A percentile compares a stretch with the other conserved stretches of the same genome.
These are phyloP conservation scores for Cardiocondyla obscurior DNA, from an alignment of 1,140 invertebrate genomes.

Conservation along the genomic window DNA sequence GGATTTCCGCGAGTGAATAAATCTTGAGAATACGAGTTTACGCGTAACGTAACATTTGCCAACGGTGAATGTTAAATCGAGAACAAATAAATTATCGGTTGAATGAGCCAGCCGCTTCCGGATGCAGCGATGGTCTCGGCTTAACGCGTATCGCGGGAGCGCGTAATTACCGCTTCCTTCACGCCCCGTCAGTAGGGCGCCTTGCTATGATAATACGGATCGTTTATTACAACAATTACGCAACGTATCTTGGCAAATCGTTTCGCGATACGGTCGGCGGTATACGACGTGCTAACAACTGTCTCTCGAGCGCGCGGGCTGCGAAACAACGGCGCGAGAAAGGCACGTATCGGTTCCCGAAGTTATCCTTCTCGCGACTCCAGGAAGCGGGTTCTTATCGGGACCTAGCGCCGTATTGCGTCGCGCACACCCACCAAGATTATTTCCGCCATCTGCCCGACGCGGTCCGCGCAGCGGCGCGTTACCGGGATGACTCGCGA, in stretches of 20 bases:
- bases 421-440: background rate
- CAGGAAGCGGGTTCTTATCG: slow-evolving; percentile 10
- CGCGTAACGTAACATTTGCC: background rate
- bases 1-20: background rate
- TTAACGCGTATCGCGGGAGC: slow-evolving; percentile 24
- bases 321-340: background rate
- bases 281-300: slow-evolving; percentile 56
- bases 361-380: background rate
- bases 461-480: background rate
- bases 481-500: slow-evolving; percentile 29
- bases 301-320: background rate
- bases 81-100: slow-evolving; percentile 28
- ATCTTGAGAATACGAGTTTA: background rate
- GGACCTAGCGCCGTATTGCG: background rate
- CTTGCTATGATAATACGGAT: slow-evolving; percentile 60
- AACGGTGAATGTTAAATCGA: slow-evolving; percentile 11
- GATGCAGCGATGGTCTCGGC: background rate
- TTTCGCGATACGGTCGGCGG: background rate
- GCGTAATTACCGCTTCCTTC: slow-evolving; percentile 54
- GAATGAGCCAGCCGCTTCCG: slow-evolving; percentile 37
- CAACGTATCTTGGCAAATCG: slow-evolving; percentile 51
- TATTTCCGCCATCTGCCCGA: slow-evolving; percentile 24
- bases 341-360: background rate
- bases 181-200: slow-evolving; percentile 31
- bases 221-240: slow-evolving; percentile 61